phyloP scores from a whole-genome alignment of 2,113 vertebrate species.

The Pelvicachromis taeniatus region DNA sequence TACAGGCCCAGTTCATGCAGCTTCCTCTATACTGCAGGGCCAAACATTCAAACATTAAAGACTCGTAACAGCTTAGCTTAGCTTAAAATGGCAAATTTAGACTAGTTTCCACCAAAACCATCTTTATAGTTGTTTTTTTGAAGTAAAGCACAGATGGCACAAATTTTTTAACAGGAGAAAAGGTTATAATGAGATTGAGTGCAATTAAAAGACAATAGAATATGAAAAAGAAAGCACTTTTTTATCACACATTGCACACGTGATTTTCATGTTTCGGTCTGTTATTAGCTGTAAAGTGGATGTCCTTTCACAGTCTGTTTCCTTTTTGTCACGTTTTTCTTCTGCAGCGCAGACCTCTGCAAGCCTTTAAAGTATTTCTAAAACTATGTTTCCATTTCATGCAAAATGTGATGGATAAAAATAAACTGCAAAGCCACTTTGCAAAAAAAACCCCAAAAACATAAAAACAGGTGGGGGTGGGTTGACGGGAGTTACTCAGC shows the following conservation, averaged over 20 bases:
- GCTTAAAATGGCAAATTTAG: no score
- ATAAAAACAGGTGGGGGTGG: not conserved
- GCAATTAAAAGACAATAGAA: not conserved
- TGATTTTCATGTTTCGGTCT: not conserved
- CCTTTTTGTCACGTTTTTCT: not conserved
- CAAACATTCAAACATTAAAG: no score
- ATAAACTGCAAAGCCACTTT: not conserved
- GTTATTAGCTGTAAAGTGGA: not conserved
- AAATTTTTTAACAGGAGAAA: rapidly evolving
- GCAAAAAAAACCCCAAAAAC: not conserved
- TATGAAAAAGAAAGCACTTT: not conserved
- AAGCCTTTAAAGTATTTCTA: not conserved
- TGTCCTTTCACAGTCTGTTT: not conserved
- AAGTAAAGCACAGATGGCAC: not conserved
- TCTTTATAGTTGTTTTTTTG: not conserved
- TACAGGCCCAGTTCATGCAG: no score
- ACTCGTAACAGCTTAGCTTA: no score
- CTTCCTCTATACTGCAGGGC: no score
- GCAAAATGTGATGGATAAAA: not conserved
- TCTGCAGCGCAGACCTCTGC: rapidly evolving
- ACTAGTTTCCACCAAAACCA: not conserved
- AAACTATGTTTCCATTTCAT: not conserved
- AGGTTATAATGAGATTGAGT: not conserved
- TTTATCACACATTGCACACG: not conserved
- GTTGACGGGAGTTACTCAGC: not conserved